Evolutionary conservation across 2,113 vertebrate genomes (phyloP).

Genomic region (Lepus europaeus): DNA sequence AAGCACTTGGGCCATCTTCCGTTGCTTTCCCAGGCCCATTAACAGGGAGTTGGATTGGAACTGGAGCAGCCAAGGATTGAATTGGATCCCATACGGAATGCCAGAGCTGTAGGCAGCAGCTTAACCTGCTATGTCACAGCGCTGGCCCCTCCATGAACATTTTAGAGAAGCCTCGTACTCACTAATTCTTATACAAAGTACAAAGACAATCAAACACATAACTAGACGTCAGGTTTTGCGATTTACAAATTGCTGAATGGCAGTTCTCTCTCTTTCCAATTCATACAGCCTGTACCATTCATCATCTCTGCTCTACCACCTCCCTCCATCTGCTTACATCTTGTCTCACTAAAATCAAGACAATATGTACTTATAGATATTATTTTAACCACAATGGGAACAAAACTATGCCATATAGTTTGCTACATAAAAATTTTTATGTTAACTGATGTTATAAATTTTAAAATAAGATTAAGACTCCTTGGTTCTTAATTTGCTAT

Average conservation of each 20-base stretch:
- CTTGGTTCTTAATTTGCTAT: neutral
- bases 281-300: neutral
- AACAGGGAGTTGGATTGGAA: too few relatives aligned
- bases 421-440: slow-evolving; percentile 21
- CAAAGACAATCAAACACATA: neutral
- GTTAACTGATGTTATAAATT: neutral
- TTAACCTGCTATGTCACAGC: neutral
- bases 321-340: neutral
- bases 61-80: too few relatives aligned
- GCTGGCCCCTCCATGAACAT: too few relatives aligned
- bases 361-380: neutral
- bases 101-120: too few relatives aligned
- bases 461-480: neutral
- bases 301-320: neutral
- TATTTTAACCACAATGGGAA: neutral
- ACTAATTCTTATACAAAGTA: neutral
- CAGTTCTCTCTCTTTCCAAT: neutral
- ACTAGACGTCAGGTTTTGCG: neutral
- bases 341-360: neutral
- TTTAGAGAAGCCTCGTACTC: neutral
- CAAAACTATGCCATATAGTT: neutral
- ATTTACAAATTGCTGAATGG: neutral
- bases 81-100: too few relatives aligned
- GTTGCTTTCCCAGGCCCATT: too few relatives aligned
- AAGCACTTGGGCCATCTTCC: too few relatives aligned